Conservation (phyloP, 2,888 invertebrate genomes). For the Stegana nigrithorax region DNA sequence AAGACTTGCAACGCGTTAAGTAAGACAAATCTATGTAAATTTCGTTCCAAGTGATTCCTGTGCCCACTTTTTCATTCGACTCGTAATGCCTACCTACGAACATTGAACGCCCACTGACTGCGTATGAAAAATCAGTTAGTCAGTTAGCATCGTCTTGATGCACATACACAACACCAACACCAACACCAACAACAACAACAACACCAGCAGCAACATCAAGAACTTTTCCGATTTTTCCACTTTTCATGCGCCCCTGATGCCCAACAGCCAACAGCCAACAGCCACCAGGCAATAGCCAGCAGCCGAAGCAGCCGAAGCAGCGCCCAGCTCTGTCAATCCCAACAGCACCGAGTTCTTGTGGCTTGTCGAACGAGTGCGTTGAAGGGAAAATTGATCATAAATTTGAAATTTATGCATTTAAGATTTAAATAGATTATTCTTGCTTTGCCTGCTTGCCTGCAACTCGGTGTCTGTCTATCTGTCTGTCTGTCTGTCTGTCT, state of each 20-base stretch:
- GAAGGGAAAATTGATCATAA: slow-evolving; percentile 23
- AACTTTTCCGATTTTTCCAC: too few relatives aligned
- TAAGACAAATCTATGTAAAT: slow-evolving; percentile 18
- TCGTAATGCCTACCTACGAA: background rate
- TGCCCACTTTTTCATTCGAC: background rate
- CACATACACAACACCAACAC: too few relatives aligned
- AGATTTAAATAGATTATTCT: slow-evolving; percentile 22
- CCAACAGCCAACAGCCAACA: too few relatives aligned
- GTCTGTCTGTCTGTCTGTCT: background rate
- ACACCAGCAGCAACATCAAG: too few relatives aligned
- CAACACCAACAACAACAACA: background rate
- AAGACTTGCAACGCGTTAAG: background rate
- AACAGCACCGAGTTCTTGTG: too few relatives aligned
- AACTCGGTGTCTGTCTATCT: background rate
- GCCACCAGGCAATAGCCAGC: too few relatives aligned
- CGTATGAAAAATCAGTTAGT: background rate
- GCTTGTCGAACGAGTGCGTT: background rate
- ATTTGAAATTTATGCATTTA: slow-evolving; percentile 21
- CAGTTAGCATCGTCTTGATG: too few relatives aligned
- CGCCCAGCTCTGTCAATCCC: background rate
- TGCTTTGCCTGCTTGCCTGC: background rate
- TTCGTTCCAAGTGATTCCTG: background rate
- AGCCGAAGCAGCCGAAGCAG: background rate
- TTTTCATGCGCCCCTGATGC: background rate
- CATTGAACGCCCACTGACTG: slow-evolving; percentile 7